Base-by-base conservation (phyloP, 2,888 invertebrate species). In the Maniola hyperantus region DNA sequence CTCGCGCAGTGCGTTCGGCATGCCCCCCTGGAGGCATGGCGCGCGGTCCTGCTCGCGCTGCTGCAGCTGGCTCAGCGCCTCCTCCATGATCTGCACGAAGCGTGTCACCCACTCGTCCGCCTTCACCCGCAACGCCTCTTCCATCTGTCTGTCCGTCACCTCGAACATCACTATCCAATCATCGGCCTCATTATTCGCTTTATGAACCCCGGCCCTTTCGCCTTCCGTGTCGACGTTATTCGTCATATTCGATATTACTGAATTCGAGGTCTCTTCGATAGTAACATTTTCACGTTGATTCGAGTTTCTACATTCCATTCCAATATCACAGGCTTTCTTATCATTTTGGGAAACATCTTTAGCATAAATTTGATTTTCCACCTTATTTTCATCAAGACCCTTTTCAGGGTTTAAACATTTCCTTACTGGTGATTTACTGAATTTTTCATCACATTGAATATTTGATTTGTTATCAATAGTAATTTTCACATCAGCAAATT, bases 31-130 rank as follows among this genome's bases (percentile, higher is more conserved):
- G n/a, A n/a, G n/a, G n/a, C n/a, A n/a, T n/a, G 78, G 71, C 36
- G 70, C 62, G 70, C 76, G 80, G 1, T 70, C 53, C 0, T 82
- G 76, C 26, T 83, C 78, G 67, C 77, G 79, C 18, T 80, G 78
- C 65, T 90, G 74, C 44, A 89, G 76, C 67, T 84, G 82, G 42
- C 81, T 79, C 36, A 91, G 71, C 8, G 79, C 84, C 66, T 90
- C 88, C 74, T 90, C 90, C 89, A 92, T 90, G 77, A 89, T 87
- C 76, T 90, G 88, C 15, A 83, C 74, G 70, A 87, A 90, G 65
- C 87, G 81, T 36, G 85, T 84, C 7, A 89, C 75, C 88, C 88
- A 91, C 73, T 90, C 89, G 46, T 91, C 89, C 46, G 77, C 75
- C 71, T 84, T 81, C 50, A 72, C 76, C 73, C 57, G 79, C 44